Evolutionary conservation across 23 tunicate species (phyloP), one percentile per base, ranked within the genome.

Genomic region (Styela clava): DNA sequence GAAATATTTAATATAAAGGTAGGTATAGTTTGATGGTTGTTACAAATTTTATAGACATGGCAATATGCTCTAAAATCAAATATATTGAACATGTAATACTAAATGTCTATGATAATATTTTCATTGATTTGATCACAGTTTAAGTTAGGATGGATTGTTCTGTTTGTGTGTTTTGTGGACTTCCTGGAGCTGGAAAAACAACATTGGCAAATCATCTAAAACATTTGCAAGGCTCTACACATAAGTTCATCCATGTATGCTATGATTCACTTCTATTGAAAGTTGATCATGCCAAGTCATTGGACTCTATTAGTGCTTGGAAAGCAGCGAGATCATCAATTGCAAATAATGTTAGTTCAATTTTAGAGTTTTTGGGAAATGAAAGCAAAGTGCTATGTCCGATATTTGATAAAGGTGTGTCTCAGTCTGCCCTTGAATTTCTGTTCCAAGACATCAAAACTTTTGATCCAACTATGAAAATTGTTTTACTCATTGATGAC

Each of bases 151-250:
- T 76, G 81, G 74, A 36, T 0, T 23, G 25, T 44, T 34, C 62
- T 31, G 31, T 86, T 3, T 79, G 83, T 63, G 52, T 88, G n/a
- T 70, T 88, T 2, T 83, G 93, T 83, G 93, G 93, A 34, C 61
- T 88, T 25, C 93, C 93, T 33, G 93, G 87, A 24, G 78, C 93
- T 52, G 93, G 93, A 69, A 88, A 88, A 72, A 78, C 86, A 51
- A 88, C 83, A 32, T 21, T 83, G 9, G 80, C 84, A 29, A 68
- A 64, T 3, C 2, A 29, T 33, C 44, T 85, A 52, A 22, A 62
- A 22, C 22, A 67, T 3, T 21, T 30, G 34, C 26, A 12, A 61
- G 44, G 44, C 21, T 22, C 35, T 19, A 16, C 65, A 16, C 3
- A 22, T 36, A 32, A 22, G 9, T 62, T 88, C 72, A 63, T 88